A percentile compares a stretch with the other conserved stretches of the same genome.
Evolutionary conservation across 2,797 vertebrate species (phyloP).

Genomic region (Arnoldichthys spilopterus): DNA sequence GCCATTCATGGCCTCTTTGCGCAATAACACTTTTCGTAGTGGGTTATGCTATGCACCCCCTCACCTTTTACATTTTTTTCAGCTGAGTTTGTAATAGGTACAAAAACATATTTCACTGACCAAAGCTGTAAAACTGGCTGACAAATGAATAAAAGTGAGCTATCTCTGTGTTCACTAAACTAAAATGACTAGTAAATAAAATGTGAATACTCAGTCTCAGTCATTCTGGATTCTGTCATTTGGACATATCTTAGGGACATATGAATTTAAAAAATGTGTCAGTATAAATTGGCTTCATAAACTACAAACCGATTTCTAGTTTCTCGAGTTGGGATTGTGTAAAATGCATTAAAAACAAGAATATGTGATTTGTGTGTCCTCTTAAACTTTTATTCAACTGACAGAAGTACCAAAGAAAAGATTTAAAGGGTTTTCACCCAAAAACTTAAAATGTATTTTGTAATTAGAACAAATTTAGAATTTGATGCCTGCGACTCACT

Average conservation of each 20-base stretch:
- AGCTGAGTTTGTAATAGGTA: not conserved
- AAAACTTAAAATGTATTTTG: no score
- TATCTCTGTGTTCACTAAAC: not conserved
- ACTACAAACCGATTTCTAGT: no score
- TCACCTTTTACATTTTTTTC: not conserved
- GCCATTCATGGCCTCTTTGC: not conserved
- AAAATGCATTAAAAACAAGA: no score
- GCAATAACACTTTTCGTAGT: conserved; percentile 2
- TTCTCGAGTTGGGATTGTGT: no score
- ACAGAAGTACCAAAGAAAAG: no score
- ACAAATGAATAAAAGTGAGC: not conserved
- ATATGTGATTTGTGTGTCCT: no score
- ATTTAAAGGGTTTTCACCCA: no score
- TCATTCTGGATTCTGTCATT: not conserved
- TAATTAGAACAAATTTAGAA: no score
- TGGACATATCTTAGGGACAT: not conserved
- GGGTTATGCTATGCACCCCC: not conserved
- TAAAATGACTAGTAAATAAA: not conserved
- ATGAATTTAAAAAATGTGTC: not conserved
- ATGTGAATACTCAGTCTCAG: not conserved
- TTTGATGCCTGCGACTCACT: no score
- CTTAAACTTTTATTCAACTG: no score
- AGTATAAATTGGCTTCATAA: no score
- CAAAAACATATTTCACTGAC: not conserved
- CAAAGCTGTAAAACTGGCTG: not conserved